phyloP scores from a whole-genome alignment of 2,888 invertebrate genomes.

The Polyommatus iphigenia region DNA sequence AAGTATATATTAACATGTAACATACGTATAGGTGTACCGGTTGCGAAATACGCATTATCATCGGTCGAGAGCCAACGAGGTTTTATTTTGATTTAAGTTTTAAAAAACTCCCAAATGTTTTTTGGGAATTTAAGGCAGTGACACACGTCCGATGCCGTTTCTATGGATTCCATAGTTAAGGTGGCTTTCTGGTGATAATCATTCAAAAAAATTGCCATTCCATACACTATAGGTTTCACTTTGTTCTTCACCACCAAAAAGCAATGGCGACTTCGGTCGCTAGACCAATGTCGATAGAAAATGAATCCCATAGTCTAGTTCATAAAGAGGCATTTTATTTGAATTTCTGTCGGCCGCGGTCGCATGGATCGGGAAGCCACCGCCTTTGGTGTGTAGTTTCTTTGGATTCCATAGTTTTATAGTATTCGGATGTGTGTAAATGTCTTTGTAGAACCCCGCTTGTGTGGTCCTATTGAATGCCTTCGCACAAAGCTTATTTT shows the following conservation, averaged over 20 bases:
- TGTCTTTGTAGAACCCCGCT: constrained; percentile 23
- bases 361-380: too few relatives aligned
- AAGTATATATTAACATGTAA: constrained; percentile 23
- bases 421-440: not conserved
- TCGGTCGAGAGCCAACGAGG: constrained; percentile 29
- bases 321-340: too few relatives aligned
- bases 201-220: too few relatives aligned
- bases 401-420: not conserved
- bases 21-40: constrained; percentile 29
- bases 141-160: not conserved
- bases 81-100: constrained; percentile 27
- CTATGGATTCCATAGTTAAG: not conserved
- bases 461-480: constrained; percentile 24
- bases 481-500: constrained; percentile 3
- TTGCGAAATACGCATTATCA: constrained; percentile 25
- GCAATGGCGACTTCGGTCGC: too few relatives aligned
- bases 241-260: too few relatives aligned
- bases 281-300: too few relatives aligned
- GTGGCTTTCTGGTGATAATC: too few relatives aligned
- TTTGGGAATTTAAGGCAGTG: not conserved
- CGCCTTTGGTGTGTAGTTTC: not conserved
- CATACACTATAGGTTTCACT: too few relatives aligned
- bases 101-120: constrained; percentile 18
- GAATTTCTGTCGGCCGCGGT: too few relatives aligned
- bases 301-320: too few relatives aligned